Percentiles rank a stretch among this genome's conserved stretches.
These are phyloP conservation scores for Diuraphis noxia DNA, from an alignment of 1,140 invertebrate genomes.

Conservation along the genomic window DNA sequence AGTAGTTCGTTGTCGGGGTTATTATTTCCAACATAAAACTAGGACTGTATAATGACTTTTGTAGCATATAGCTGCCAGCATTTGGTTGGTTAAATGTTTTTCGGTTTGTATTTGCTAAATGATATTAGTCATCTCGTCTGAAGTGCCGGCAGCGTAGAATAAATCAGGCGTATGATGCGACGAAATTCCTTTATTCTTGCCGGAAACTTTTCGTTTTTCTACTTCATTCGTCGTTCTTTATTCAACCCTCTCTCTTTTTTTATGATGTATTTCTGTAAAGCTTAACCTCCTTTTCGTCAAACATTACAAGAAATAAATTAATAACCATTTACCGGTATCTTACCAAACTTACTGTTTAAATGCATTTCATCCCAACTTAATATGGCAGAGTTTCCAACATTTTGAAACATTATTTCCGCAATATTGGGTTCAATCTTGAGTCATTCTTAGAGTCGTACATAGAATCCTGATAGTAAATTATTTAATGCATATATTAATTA, in stretches of 20 bases:
- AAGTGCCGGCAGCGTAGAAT: neutral
- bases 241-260: neutral
- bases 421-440: neutral
- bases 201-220: neutral
- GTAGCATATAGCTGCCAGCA: neutral
- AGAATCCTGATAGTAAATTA: neutral
- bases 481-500: neutral
- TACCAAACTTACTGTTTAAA: neutral
- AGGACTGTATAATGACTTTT: conserved; percentile 39
- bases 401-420: neutral
- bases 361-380: neutral
- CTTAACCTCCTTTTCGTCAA: neutral
- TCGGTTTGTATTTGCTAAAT: conserved; percentile 22
- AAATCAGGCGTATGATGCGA: neutral
- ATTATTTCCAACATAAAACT: neutral
- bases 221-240: neutral
- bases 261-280: neutral
- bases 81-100: conserved; percentile 24
- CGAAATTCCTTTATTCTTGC: conserved; percentile 26
- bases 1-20: neutral
- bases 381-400: neutral
- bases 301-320: neutral
- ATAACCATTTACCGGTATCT: neutral
- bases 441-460: neutral
- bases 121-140: conserved; percentile 46